Base-by-base conservation (phyloP, 2,113 vertebrate species). In the Phodopus roborovskii region DNA sequence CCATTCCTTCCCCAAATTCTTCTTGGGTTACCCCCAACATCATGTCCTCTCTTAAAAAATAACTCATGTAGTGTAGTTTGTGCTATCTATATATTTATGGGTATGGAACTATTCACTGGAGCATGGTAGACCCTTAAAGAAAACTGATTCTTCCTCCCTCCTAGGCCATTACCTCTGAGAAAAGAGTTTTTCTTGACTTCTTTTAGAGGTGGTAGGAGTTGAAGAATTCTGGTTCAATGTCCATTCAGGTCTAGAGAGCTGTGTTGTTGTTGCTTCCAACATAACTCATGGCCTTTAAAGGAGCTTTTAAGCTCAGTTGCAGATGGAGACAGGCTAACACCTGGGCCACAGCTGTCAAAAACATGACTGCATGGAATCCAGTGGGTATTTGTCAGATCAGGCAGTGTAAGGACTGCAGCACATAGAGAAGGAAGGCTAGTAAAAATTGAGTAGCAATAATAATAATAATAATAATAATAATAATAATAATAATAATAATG, bases 291-390 rank as follows among this genome's bases (percentile, higher is more conserved):
- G 30, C 39, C 60, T 33, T 58, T 86, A 89, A 94, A 82, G 88
- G 92, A 90, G 60, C 92, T 92, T 95, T 83, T 84, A 93, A 96
- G 79, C 48, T 36, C 70, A 89, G 33, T 42, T 79, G 4, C 22
- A 42, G 70, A n/a, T 83, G 88, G 70, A 94, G 16, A 56, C 83
- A 84, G 82, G 60, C 48, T 71, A 74, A 70, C 50, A 22, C 42
- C n/a, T 53, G 33, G 70, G 26, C n/a, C 75, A 58, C 28, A 48
- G 77, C 74, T 30, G 48, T 58, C 74, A 62, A 42, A 78, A 91
- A 79, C 7, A 30, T 58, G 17, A 48, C 75, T 4, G 0, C 1
- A 15, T 85, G 45, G 58, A 94, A 82, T 85, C 36, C 30, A 88
- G 58, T 10, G 3, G 16, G 3, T 39, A 92, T 68, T 89, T 68